Base-by-base conservation (phyloP, 37 sponge, comb jelly and placozoan species). In the Eunapius fragilis region DNA sequence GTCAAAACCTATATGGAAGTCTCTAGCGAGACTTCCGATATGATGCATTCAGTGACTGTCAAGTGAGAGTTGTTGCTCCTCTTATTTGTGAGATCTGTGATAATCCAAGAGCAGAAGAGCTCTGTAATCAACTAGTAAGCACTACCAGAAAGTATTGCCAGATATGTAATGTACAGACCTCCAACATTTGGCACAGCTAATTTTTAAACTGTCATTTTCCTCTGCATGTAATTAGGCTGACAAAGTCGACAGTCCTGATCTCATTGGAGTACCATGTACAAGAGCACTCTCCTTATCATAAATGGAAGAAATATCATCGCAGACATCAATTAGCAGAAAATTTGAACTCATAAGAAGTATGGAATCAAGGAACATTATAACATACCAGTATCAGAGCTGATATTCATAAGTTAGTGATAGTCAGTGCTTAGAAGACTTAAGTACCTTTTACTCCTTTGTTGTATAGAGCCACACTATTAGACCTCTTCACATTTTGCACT, bases 391-490 rank as follows among this genome's bases (percentile, higher is more conserved):
- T 58, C 22, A 58, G 14, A 58, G 58, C 58, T 58, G 58, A 58
- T 58, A 58, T 58, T 58, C 14, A 58, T 11, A 10, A 17, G 58
- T 58, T 58, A 17, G 58, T 58, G 14, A 1, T 1, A 2, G 2
- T 58, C 7, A 58, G 17, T 58, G 58, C 14, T 2, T 58, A 19
- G 58, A 9, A 9, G 6, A 41, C 58, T 17, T 58, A 19, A n/a
- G n/a, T n/a, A n/a, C n/a, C n/a, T n/a, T 58, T 19, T 19, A 11
- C 9, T 45, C 9, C 47, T 45, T 35, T 77, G 14, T 37, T 25
- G 13, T 79, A 2, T 41, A 87, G 88, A 28, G 47, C 71, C 0
- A 87, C 82, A 67, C 82, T 76, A 69, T 75, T 87, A 72, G 88
- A 69, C 27, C 37, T 22, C 76, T 87, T 23, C 88, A 87, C 70